Conservation (phyloP, 2,797 vertebrate genomes). For the Diglossa cyanea region DNA sequence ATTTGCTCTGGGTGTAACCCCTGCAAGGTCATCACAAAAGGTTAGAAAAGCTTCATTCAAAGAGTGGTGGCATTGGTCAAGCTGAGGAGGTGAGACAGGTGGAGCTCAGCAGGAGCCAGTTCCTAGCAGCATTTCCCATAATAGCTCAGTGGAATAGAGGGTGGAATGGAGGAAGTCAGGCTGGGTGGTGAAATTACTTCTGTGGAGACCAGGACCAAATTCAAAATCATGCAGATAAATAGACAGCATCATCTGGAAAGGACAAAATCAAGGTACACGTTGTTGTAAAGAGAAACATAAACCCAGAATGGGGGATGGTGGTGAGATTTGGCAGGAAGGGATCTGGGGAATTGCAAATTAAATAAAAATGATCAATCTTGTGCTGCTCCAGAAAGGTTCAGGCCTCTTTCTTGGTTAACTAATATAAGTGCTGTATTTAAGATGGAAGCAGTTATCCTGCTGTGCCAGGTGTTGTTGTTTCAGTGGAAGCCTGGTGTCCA, state of each 20-base stretch:
- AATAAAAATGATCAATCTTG: background rate
- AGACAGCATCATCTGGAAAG: background rate
- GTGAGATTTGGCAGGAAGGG: background rate
- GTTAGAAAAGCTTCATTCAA: background rate
- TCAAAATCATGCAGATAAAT: background rate
- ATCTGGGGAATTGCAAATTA: background rate
- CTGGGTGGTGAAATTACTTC: background rate
- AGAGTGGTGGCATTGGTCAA: background rate
- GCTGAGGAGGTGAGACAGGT: background rate
- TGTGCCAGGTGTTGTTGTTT: background rate
- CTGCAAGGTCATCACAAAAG: background rate
- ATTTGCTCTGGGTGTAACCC: background rate
- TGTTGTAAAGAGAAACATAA: background rate
- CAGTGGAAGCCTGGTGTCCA: background rate
- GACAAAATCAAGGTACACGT: fast-evolving
- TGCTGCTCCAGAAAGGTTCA: background rate
- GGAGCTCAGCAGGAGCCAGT: background rate
- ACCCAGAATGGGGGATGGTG: background rate
- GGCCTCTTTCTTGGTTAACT: background rate
- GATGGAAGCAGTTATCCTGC: background rate
- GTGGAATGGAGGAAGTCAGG: background rate
- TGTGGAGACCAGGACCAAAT: background rate
- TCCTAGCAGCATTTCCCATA: background rate
- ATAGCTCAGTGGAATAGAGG: background rate
- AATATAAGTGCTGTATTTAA: background rate